Evolutionary conservation across 2,888 invertebrate species (phyloP).

Genomic region (Harmothoe impar): DNA sequence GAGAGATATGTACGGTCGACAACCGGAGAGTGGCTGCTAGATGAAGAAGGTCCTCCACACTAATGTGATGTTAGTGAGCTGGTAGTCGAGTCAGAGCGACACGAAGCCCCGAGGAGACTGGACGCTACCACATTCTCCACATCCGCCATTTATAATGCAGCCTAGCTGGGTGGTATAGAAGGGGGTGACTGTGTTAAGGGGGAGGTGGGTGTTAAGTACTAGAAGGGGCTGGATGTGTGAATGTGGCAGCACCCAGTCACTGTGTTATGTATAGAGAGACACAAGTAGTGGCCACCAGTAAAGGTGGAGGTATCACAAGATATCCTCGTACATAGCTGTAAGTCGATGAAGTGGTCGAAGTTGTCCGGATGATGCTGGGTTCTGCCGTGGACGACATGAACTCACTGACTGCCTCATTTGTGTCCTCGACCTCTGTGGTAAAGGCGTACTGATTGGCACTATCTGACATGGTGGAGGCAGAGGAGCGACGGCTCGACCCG

Average conservation of each 20-base stretch:
- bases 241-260: conserved; percentile 37
- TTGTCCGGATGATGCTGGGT: not conserved
- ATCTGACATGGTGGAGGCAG: not conserved
- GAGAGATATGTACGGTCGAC: not conserved
- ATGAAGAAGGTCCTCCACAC: conserved; percentile 1
- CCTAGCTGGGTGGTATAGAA: too few relatives aligned
- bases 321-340: conserved; percentile 56
- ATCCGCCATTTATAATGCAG: too few relatives aligned
- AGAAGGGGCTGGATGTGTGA: not conserved
- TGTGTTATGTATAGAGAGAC: conserved; percentile 36
- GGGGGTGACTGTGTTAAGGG: not conserved
- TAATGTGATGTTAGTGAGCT: not conserved
- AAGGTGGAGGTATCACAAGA: not conserved
- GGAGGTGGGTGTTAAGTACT: too few relatives aligned
- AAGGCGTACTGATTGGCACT: conserved; percentile 3
- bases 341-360: not conserved
- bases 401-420: not conserved
- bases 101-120: not conserved
- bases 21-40: not conserved
- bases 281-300: not conserved
- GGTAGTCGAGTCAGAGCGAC: not conserved
- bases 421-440: not conserved
- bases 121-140: conserved; percentile 1
- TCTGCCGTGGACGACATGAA: conserved; percentile 24
- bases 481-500: not conserved